Conservation (phyloP, 2,888 invertebrate species). For the Parochlus steinenii region DNA sequence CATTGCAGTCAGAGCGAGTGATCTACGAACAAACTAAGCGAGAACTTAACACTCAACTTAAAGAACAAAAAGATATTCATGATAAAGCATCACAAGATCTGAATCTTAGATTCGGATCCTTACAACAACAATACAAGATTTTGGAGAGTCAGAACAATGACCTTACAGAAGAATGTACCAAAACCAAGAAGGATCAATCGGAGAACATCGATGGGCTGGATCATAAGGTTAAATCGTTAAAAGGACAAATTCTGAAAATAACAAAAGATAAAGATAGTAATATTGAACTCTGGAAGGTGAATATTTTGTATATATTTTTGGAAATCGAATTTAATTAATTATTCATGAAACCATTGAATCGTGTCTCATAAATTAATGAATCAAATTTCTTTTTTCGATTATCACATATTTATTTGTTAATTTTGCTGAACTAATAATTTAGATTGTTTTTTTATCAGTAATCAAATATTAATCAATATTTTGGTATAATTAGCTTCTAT, state of each 20-base stretch:
- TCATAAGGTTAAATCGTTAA: slow-evolving; percentile 30
- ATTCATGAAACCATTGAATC: no score
- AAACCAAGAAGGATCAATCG: slow-evolving; percentile 31
- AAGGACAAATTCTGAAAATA: slow-evolving; percentile 32
- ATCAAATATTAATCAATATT: no score
- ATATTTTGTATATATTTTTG: slow-evolving; percentile 12
- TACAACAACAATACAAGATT: slow-evolving; percentile 37
- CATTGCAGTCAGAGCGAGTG: slow-evolving; percentile 9
- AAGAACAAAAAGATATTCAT: slow-evolving; percentile 32
- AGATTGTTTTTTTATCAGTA: no score
- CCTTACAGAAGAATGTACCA: slow-evolving; percentile 32
- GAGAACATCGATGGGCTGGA: slow-evolving; percentile 33
- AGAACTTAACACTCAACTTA: slow-evolving; percentile 7
- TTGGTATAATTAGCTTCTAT: no score
- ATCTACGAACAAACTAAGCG: slow-evolving; percentile 10
- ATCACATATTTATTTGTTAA: no score
- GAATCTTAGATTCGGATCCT: slow-evolving; percentile 34
- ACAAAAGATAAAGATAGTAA: slow-evolving; percentile 25
- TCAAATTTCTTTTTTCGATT: no score
- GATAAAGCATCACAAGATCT: slow-evolving; percentile 34
- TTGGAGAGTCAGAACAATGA: slow-evolving; percentile 35
- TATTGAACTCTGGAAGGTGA: slow-evolving; percentile 30
- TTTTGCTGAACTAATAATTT: no score
- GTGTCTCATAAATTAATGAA: no score
- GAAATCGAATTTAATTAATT: neutral